These are phyloP conservation scores for Aproaerema taeniolella DNA, from an alignment of 2,888 invertebrate species.

Conservation along the genomic window DNA sequence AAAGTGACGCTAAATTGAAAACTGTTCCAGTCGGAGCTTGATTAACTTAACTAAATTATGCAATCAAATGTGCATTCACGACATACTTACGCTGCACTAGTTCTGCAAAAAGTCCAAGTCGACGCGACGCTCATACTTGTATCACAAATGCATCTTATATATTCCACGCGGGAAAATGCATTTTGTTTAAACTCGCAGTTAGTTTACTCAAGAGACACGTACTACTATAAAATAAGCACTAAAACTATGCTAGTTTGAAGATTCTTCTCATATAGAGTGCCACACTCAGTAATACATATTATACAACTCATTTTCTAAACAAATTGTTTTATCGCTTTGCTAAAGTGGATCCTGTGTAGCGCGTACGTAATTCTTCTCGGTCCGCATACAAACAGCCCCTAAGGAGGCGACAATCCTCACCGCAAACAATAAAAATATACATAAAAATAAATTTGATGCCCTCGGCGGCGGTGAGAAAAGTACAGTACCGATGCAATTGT, in stretches of 20 bases:
- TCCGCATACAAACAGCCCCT: constrained; percentile 71
- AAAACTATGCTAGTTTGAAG: constrained; percentile 41
- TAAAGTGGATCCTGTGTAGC: constrained; percentile 57
- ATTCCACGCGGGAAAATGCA: constrained; percentile 45
- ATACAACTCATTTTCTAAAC: constrained; percentile 58
- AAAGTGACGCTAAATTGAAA: background rate
- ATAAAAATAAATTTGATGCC: constrained; percentile 72
- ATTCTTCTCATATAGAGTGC: constrained; percentile 42
- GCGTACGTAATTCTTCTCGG: constrained; percentile 67
- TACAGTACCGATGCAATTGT: background rate
- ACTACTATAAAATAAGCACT: constrained; percentile 45
- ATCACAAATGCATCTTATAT: constrained; percentile 19
- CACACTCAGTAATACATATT: constrained; percentile 42
- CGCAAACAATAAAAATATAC: constrained; percentile 72
- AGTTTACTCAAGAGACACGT: constrained; percentile 42
- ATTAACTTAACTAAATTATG: constrained; percentile 60
- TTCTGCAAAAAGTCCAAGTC: constrained; percentile 31
- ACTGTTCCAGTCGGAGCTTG: constrained; percentile 29
- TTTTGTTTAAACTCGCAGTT: constrained; percentile 33
- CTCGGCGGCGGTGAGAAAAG: background rate
- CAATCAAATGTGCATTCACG: constrained; percentile 56
- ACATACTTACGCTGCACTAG: too few relatives aligned
- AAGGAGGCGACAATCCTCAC: constrained; percentile 70
- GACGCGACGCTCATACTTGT: background rate
- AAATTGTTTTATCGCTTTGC: constrained; percentile 70